Conservation (phyloP, 2,888 invertebrate species). For the Macaria notata region DNA sequence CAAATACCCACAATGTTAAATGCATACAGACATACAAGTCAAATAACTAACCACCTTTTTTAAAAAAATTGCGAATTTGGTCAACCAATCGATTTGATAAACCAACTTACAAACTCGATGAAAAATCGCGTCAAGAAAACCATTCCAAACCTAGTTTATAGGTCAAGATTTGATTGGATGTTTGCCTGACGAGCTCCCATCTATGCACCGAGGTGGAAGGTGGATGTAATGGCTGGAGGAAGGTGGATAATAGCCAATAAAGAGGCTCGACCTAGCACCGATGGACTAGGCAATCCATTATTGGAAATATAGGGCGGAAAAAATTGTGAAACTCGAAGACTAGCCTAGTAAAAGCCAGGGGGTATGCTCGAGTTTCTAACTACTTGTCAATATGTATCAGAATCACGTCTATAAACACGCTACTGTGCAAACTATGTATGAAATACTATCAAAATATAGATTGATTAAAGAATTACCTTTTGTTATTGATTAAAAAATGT, state of each 20-base stretch:
- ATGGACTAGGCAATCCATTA: conserved; percentile 39
- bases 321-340: background rate
- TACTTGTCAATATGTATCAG: too few relatives aligned
- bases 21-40: too few relatives aligned
- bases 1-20: too few relatives aligned
- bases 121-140: conserved; percentile 4
- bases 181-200: conserved; percentile 47
- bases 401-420: too few relatives aligned
- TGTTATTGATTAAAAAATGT: too few relatives aligned
- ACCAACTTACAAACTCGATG: background rate
- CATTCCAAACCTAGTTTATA: conserved; percentile 10
- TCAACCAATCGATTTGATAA: too few relatives aligned
- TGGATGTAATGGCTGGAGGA: too few relatives aligned
- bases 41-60: too few relatives aligned
- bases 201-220: conserved; percentile 24
- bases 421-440: too few relatives aligned
- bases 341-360: background rate
- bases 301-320: conserved; percentile 35
- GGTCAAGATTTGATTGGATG: conserved; percentile 36
- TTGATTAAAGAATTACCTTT: too few relatives aligned
- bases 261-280: conserved; percentile 11
- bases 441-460: too few relatives aligned
- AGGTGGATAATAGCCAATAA: conserved; percentile 27
- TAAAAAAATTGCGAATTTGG: too few relatives aligned
- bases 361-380: background rate